Conservation (phyloP, 2,113 vertebrate genomes). For the Passerina amoena region DNA sequence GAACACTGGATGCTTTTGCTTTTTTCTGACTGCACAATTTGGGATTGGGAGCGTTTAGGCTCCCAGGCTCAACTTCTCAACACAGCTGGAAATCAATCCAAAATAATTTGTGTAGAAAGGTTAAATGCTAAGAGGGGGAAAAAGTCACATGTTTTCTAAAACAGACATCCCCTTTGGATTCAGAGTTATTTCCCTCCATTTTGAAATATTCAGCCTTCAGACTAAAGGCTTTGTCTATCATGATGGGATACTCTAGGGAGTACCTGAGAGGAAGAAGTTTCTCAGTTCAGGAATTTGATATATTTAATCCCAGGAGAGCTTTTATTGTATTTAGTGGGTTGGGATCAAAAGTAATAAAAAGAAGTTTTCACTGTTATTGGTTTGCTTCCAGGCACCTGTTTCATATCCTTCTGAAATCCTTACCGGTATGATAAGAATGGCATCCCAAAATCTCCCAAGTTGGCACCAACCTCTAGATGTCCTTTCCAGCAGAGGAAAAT, state of each 20-base stretch:
- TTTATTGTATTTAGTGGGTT: not conserved
- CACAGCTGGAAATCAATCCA: not conserved
- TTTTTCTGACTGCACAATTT: not conserved
- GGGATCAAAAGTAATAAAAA: not conserved
- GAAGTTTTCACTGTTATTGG: not conserved
- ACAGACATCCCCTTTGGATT: not conserved
- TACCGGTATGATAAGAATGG: not conserved
- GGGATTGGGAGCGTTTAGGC: not conserved
- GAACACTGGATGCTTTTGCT: not conserved
- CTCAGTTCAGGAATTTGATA: not conserved
- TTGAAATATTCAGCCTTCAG: not conserved
- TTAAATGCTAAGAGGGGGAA: rapidly evolving
- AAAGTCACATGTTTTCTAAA: not conserved
- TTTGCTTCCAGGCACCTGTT: not conserved
- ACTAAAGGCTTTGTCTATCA: not conserved
- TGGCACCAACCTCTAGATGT: not conserved
- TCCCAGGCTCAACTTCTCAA: not conserved
- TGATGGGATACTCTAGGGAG: not conserved
- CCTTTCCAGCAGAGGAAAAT: not conserved
- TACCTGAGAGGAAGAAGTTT: not conserved
- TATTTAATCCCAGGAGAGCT: not conserved
- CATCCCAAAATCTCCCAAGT: not conserved
- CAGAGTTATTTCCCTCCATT: not conserved
- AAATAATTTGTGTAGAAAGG: not conserved
- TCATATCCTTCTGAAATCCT: not conserved